A percentile compares a stretch with the other conserved stretches of the same genome.
These are phyloP conservation scores for Drosophila guanche DNA, from an alignment of 1,140 invertebrate genomes.

Conservation along the genomic window DNA sequence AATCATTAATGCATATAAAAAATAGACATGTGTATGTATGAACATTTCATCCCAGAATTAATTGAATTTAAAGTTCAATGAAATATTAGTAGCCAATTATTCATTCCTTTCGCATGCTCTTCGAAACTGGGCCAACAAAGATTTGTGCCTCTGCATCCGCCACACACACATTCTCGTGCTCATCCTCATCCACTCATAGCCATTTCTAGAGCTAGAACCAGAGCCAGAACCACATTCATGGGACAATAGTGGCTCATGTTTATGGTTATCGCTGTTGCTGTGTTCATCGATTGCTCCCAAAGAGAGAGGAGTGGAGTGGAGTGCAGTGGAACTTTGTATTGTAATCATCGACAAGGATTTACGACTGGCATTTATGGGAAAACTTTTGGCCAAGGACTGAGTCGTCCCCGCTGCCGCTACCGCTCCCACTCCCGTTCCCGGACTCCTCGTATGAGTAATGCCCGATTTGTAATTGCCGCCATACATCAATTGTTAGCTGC, in stretches of 20 bases:
- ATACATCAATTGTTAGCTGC: constrained; percentile 80
- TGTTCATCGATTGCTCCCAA: constrained; percentile 36
- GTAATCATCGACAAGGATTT: constrained; percentile 67
- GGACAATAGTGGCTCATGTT: constrained; percentile 47
- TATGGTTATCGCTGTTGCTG: constrained; percentile 42
- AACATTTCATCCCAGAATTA: no score
- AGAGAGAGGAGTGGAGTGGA: not conserved
- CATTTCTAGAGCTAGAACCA: not conserved
- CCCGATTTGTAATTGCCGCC: constrained; percentile 69
- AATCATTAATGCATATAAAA: no score
- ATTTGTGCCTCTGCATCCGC: constrained; percentile 44
- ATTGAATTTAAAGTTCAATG: no score
- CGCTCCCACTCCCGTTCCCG: not conserved
- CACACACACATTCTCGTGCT: not conserved
- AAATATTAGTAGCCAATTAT: not conserved
- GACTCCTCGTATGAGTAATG: constrained; percentile 54
- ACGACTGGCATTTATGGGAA: constrained; percentile 74
- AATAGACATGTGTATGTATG: no score
- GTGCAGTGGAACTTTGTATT: constrained; percentile 43
- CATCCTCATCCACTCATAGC: constrained; percentile 1
- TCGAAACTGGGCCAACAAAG: constrained; percentile 39
- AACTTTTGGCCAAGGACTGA: constrained; percentile 29
- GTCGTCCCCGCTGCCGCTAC: not conserved
- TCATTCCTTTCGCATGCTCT: not conserved
- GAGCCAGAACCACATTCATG: constrained; percentile 19